Percentiles rank a stretch among this genome's conserved stretches.
phyloP scores from a whole-genome alignment of 2,797 vertebrate species.

The Echeneis naucrates region DNA sequence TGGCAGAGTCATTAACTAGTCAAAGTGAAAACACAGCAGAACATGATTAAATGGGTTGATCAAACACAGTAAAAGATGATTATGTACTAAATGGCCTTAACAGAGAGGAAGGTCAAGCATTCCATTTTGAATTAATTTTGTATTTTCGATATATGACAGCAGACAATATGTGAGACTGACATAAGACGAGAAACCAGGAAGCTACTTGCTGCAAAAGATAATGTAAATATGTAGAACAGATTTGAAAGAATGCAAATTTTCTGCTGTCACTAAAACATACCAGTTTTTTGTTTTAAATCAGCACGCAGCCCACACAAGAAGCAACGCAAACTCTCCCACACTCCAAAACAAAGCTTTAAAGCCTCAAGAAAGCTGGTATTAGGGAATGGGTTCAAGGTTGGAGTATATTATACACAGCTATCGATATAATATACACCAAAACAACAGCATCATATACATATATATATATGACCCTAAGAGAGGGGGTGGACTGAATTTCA shows the following conservation, averaged over 20 bases:
- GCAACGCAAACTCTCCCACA: constrained; percentile 27
- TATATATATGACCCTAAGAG: too few species aligned
- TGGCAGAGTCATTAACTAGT: not conserved
- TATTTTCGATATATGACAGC: not conserved
- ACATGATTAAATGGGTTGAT: not conserved
- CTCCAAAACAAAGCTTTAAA: not conserved
- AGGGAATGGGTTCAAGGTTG: too few species aligned
- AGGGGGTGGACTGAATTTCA: constrained; percentile 9
- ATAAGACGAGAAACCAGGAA: not conserved
- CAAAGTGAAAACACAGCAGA: not conserved
- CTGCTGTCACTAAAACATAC: not conserved
- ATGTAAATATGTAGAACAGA: not conserved
- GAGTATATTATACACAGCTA: not conserved
- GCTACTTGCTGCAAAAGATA: not conserved
- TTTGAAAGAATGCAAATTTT: constrained; percentile 9
- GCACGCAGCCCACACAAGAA: constrained; percentile 28
- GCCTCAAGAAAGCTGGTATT: not conserved
- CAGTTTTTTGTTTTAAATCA: not conserved
- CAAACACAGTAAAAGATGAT: not conserved
- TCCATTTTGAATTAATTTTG: not conserved
- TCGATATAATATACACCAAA: not conserved
- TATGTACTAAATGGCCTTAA: not conserved
- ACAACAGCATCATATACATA: not conserved
- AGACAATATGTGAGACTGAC: not conserved
- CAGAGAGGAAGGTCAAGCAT: not conserved